Evolutionary conservation across 1,140 invertebrate genomes (phyloP).

Genomic region (Bicyclus anynana): DNA sequence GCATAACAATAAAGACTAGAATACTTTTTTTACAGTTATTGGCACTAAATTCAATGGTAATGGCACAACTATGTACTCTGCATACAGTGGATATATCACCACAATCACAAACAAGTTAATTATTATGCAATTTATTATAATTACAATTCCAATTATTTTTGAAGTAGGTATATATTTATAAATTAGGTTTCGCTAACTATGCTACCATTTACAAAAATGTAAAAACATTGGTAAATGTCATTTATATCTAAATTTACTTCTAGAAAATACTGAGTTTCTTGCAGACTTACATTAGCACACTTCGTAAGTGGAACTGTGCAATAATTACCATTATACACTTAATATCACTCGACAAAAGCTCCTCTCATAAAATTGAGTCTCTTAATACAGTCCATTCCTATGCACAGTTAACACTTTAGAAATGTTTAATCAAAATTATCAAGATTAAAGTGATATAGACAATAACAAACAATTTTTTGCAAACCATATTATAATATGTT

Average conservation of each 20-base stretch:
- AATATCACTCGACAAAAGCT: constrained; percentile 62
- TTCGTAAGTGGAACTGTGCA: constrained; percentile 62
- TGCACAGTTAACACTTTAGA: constrained; percentile 63
- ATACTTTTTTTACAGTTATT: constrained; percentile 75
- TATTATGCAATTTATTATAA: constrained; percentile 31
- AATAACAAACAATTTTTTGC: constrained; percentile 19
- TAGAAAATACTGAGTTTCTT: constrained; percentile 67
- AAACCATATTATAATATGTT: constrained; percentile 19
- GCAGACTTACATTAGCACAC: constrained; percentile 57
- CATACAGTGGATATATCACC: constrained; percentile 45
- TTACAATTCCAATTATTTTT: constrained; percentile 40
- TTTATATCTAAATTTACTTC: constrained; percentile 64
- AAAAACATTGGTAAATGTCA: constrained; percentile 57
- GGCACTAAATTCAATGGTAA: constrained; percentile 71
- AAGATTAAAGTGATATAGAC: constrained; percentile 13
- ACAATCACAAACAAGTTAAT: constrained; percentile 26
- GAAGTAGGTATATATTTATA: constrained; percentile 35
- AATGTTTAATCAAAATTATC: constrained; percentile 30
- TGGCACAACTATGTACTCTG: constrained; percentile 66
- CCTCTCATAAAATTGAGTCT: constrained; percentile 37
- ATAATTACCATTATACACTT: constrained; percentile 42
- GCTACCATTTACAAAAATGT: constrained; percentile 69
- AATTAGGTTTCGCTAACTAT: constrained; percentile 70
- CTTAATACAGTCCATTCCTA: constrained; percentile 41
- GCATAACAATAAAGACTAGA: constrained; percentile 76